phyloP scores from a whole-genome alignment of 2,888 invertebrate genomes.

The Margaritifera margaritifera region DNA sequence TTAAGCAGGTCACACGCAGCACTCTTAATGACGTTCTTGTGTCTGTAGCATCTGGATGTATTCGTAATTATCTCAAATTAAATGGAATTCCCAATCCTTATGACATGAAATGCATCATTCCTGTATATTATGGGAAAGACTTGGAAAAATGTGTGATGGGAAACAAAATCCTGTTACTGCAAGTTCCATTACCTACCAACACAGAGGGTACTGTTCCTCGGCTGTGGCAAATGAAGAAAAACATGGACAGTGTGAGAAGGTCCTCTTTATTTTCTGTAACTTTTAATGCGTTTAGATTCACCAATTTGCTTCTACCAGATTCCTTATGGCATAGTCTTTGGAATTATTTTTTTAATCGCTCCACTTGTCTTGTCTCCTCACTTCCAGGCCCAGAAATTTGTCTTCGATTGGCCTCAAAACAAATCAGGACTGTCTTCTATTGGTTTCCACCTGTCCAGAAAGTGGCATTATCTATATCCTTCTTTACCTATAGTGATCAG shows the following conservation, averaged over 20 bases:
- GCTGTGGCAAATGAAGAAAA: constrained; percentile 76
- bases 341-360: constrained; percentile 58
- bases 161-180: constrained; percentile 60
- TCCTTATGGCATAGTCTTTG: constrained; percentile 63
- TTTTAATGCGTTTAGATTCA: constrained; percentile 74
- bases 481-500: constrained; percentile 76
- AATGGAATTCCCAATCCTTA: constrained; percentile 75
- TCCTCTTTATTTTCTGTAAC: constrained; percentile 76
- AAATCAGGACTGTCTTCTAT: constrained; percentile 68
- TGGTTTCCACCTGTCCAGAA: constrained; percentile 75
- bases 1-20: constrained; percentile 77
- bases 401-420: constrained; percentile 72
- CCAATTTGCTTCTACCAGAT: constrained; percentile 71
- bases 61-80: constrained; percentile 74
- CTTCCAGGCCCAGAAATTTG: constrained; percentile 75
- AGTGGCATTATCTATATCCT: constrained; percentile 75
- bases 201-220: constrained; percentile 78
- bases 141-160: constrained; percentile 30
- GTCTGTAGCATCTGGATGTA: constrained; percentile 75
- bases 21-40: constrained; percentile 76
- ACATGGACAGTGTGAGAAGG: constrained; percentile 74
- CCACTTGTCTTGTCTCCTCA: constrained; percentile 72
- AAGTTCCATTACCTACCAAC: constrained; percentile 74
- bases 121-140: constrained; percentile 58
- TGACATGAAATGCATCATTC: constrained; percentile 73